These are phyloP conservation scores for Ornithoptera priamus DNA, from an alignment of 2,888 invertebrate genomes.

Conservation along the genomic window DNA sequence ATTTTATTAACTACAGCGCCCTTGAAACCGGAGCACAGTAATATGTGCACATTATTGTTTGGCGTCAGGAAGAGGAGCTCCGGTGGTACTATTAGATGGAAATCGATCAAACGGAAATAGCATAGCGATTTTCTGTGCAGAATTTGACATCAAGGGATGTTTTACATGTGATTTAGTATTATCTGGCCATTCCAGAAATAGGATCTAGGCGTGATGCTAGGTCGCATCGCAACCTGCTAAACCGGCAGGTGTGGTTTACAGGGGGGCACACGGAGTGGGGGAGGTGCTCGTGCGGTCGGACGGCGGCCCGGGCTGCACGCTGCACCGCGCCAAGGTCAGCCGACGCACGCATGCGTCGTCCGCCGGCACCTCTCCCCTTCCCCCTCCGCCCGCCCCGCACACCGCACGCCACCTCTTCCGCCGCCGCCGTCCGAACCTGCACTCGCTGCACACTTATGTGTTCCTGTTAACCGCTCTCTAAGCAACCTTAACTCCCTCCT, in stretches of 20 bases:
- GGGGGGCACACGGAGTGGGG: slow-evolving; percentile 51
- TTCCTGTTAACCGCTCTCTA: slow-evolving; percentile 61
- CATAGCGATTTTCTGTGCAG: background rate
- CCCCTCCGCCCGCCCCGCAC: slow-evolving; percentile 42
- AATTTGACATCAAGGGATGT: background rate
- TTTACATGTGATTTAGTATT: slow-evolving; percentile 42
- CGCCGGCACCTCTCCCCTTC: slow-evolving; percentile 36
- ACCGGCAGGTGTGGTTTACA: slow-evolving; percentile 69
- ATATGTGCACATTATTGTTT: no score
- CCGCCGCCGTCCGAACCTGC: slow-evolving; percentile 48
- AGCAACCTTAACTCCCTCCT: slow-evolving; percentile 46
- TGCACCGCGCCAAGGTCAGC: slow-evolving; percentile 77
- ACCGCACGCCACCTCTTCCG: slow-evolving; percentile 43
- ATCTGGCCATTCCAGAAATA: slow-evolving; percentile 60
- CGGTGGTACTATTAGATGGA: no score
- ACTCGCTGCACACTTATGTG: slow-evolving; percentile 50
- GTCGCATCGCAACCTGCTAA: slow-evolving; percentile 69
- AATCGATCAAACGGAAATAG: background rate
- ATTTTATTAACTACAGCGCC: no score
- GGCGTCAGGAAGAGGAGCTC: no score
- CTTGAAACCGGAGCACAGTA: no score
- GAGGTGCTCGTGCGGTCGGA: slow-evolving; percentile 48
- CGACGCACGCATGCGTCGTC: slow-evolving; percentile 72
- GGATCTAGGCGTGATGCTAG: slow-evolving; percentile 66
- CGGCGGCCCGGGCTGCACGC: slow-evolving; percentile 62